A percentile compares a stretch with the other conserved stretches of the same genome.
Evolutionary conservation across 2,113 vertebrate genomes (phyloP).

Genomic region (Probosciger aterrimus): DNA sequence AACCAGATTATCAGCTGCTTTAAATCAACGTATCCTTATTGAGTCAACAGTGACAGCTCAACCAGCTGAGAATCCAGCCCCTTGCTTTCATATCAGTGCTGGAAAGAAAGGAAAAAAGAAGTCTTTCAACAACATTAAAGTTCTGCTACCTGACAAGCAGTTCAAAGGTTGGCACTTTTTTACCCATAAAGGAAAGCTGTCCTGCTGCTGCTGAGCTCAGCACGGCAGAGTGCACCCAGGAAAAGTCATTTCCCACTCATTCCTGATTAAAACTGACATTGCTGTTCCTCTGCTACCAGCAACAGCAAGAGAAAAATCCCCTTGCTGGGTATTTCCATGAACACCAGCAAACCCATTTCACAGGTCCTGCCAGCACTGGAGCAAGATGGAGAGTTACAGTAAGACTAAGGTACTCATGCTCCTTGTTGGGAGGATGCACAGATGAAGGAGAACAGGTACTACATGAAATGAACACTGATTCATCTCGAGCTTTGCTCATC

Average conservation of each 20-base stretch:
- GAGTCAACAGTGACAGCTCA: background rate
- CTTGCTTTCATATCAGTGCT: background rate
- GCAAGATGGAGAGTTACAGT: background rate
- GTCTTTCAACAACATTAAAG: background rate
- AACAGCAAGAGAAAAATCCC: background rate
- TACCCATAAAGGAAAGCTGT: background rate
- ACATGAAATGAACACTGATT: rapidly evolving
- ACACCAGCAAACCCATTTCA: background rate
- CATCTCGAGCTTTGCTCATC: background rate
- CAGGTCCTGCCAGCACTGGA: background rate
- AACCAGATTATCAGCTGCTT: background rate
- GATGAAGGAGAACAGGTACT: background rate
- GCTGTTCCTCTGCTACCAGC: background rate
- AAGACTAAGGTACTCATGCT: background rate
- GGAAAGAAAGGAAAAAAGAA: background rate
- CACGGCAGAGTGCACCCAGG: background rate
- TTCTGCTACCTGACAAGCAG: background rate
- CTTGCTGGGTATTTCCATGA: background rate
- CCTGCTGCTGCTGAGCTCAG: conserved; percentile 9
- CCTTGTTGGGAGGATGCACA: background rate
- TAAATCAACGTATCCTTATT: background rate
- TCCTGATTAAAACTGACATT: background rate
- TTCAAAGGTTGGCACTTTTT: background rate
- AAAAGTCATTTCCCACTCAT: background rate
- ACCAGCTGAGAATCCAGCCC: background rate